Evolutionary conservation across 1,140 invertebrate species (phyloP).

Genomic region (Camponotus vicinus): DNA sequence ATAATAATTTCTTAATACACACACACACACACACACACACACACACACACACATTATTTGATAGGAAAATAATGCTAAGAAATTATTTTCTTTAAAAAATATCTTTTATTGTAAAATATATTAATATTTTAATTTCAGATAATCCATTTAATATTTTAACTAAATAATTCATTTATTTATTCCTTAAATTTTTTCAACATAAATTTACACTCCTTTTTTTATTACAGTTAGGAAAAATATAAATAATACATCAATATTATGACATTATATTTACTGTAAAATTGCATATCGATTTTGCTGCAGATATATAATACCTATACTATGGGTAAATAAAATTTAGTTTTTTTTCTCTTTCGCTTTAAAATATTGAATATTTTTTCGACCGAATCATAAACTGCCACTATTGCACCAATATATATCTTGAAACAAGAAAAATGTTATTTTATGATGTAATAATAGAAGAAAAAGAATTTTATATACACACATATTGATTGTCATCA

Average conservation of each 20-base stretch:
- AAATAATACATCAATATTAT: not conserved
- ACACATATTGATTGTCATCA: not conserved
- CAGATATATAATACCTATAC: not conserved
- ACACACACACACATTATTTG: too few relatives aligned
- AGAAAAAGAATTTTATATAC: not conserved
- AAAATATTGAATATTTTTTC: not conserved
- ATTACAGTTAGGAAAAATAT: too few relatives aligned
- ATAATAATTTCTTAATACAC: too few relatives aligned
- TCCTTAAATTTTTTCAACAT: not conserved
- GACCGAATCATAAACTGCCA: not conserved
- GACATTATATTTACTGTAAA: slow-evolving; percentile 7
- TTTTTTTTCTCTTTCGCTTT: not conserved
- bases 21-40: too few relatives aligned
- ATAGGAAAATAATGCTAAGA: too few relatives aligned
- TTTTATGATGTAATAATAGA: not conserved
- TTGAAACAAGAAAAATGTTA: not conserved
- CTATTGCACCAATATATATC: not conserved
- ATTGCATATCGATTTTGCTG: not conserved
- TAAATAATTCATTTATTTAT: not conserved
- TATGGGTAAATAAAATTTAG: not conserved
- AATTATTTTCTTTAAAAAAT: not conserved
- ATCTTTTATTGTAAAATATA: not conserved
- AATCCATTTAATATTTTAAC: not conserved
- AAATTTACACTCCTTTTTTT: too few relatives aligned
- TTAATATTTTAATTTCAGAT: not conserved